phyloP scores from a whole-genome alignment of 2,797 vertebrate genomes.

The Silurus aristotelis region DNA sequence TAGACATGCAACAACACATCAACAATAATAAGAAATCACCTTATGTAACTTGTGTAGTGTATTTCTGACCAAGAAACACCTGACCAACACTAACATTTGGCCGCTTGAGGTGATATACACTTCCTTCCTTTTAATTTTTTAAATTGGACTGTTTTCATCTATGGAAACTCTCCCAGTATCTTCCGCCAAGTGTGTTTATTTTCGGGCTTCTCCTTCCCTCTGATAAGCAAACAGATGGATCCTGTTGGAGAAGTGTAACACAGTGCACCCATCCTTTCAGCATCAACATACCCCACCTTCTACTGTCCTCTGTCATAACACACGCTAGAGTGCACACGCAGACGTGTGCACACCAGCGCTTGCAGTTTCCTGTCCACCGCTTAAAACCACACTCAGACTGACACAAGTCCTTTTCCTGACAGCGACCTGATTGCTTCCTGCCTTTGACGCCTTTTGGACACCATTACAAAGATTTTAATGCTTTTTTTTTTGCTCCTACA shows the following conservation, averaged over 20 bases:
- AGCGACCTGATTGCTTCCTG: constrained; percentile 74
- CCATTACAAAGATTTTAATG: constrained; percentile 59
- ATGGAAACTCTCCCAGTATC: constrained; percentile 55
- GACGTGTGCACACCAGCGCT: constrained; percentile 39
- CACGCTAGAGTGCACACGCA: constrained; percentile 21
- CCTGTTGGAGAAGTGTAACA: constrained; percentile 53
- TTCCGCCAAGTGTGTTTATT: constrained; percentile 54
- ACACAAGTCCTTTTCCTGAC: constrained; percentile 76
- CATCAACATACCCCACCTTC: constrained; percentile 38
- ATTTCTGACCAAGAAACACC: constrained; percentile 18
- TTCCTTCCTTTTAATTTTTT: constrained; percentile 5
- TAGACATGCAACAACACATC: constrained; percentile 38
- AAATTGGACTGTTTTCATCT: constrained; percentile 34
- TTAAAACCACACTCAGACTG: constrained; percentile 60
- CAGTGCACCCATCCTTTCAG: constrained; percentile 38
- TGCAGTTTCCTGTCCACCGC: constrained; percentile 66
- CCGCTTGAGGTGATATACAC: constrained; percentile 4
- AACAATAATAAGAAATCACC: constrained; percentile 28
- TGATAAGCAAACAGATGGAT: constrained; percentile 64
- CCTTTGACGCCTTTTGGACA: constrained; percentile 70
- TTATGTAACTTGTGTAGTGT: constrained; percentile 3
- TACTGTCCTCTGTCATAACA: constrained; percentile 34
- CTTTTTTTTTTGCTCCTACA: constrained; percentile 59
- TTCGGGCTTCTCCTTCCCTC: constrained; percentile 52
- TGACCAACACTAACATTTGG: not conserved